These are phyloP conservation scores for Temnothorax longispinosus DNA, from an alignment of 1,140 invertebrate species.

Conservation along the genomic window DNA sequence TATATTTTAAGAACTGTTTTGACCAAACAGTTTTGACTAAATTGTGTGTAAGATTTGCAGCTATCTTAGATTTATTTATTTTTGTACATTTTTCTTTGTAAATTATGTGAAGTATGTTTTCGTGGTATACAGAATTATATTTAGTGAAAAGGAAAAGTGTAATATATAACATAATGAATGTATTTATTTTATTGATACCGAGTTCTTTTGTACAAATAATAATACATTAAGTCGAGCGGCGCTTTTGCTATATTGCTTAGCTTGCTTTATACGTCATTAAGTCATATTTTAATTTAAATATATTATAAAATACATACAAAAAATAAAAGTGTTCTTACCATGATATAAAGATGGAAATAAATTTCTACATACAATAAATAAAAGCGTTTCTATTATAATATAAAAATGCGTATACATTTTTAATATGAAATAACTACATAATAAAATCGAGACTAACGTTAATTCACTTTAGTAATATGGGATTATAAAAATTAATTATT, in stretches of 20 bases:
- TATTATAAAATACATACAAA: background rate
- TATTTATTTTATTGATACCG: background rate
- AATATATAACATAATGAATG: conserved; percentile 2
- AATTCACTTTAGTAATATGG: background rate
- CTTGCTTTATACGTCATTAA: no score
- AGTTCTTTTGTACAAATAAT: conserved; percentile 20
- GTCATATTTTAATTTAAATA: background rate
- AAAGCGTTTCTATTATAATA: background rate
- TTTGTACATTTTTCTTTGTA: conserved; percentile 33
- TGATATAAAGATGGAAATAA: background rate
- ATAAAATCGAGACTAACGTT: background rate
- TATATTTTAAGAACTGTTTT: background rate
- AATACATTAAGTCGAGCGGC: no score
- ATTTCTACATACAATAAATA: background rate
- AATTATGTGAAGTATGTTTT: background rate
- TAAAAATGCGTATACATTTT: background rate
- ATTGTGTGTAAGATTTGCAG: background rate
- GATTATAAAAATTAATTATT: background rate
- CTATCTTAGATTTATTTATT: background rate
- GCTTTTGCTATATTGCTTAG: no score
- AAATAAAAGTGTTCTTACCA: background rate
- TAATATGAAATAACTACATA: background rate
- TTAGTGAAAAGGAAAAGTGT: background rate
- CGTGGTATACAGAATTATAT: conserved; percentile 18
- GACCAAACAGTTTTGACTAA: background rate